phyloP scores from a whole-genome alignment of 37 sponge, comb jelly and placozoan genomes.

The Eunapius fragilis region DNA sequence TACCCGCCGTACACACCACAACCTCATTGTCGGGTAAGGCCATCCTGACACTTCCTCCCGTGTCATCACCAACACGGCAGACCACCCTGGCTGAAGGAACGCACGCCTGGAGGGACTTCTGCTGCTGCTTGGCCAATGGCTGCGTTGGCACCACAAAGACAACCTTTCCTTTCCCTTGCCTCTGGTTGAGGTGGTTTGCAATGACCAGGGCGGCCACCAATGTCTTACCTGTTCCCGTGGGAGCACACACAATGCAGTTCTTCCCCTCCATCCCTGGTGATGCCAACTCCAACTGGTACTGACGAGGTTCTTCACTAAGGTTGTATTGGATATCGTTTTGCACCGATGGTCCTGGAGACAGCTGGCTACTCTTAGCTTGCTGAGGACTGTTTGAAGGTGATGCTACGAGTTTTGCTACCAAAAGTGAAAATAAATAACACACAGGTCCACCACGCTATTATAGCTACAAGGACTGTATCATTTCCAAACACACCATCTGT shows the following conservation, averaged over 20 bases:
- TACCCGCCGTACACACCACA: slow-evolving; percentile 72
- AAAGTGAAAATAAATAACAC: no score
- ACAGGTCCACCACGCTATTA: no score
- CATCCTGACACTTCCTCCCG: background rate
- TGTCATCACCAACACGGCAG: slow-evolving; percentile 12
- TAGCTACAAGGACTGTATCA: no score
- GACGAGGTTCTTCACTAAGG: slow-evolving; percentile 12
- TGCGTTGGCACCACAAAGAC: slow-evolving; percentile 51
- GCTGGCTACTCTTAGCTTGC: no score
- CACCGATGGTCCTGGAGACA: no score
- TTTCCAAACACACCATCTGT: no score
- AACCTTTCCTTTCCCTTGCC: slow-evolving; percentile 16
- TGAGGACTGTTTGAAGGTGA: no score
- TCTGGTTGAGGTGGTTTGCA: slow-evolving; percentile 44
- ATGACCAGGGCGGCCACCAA: slow-evolving; percentile 54
- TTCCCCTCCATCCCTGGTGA: slow-evolving; percentile 54
- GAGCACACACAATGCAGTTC: slow-evolving; percentile 63
- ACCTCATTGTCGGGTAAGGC: slow-evolving; percentile 15
- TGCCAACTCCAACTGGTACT: slow-evolving; percentile 67
- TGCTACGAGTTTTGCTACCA: no score
- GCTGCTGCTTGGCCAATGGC: slow-evolving; percentile 61
- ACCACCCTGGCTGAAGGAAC: slow-evolving; percentile 29
- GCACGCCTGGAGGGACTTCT: background rate
- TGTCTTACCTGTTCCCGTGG: slow-evolving; percentile 72
- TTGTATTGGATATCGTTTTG: background rate